Evolutionary conservation across 1,140 invertebrate species (phyloP).

Genomic region (Hypsibius dujardini): DNA sequence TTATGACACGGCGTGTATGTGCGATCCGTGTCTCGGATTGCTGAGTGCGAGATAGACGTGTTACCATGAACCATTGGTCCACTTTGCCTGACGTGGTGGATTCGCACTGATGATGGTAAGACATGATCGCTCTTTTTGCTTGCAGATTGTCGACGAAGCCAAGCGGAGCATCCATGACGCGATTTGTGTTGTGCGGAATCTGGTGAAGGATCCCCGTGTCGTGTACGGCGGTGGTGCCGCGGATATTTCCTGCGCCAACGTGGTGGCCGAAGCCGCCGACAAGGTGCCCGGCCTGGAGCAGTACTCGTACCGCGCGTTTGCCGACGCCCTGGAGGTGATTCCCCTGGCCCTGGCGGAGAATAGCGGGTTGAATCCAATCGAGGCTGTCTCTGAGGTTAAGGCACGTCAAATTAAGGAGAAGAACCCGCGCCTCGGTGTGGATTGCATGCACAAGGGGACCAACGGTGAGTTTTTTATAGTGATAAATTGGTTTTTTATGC

Average conservation of each 20-base stretch:
- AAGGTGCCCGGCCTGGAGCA: constrained; percentile 79
- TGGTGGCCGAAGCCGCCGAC: constrained; percentile 69
- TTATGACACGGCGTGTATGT: not conserved
- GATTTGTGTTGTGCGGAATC: constrained; percentile 83
- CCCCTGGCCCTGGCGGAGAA: constrained; percentile 93
- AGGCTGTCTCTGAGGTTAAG: constrained; percentile 79
- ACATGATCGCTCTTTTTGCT: constrained; percentile 18
- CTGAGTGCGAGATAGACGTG: not conserved
- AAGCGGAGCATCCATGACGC: constrained; percentile 95
- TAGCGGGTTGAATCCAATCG: constrained; percentile 75
- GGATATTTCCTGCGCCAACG: constrained; percentile 82
- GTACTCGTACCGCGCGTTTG: constrained; percentile 86
- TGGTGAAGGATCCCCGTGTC: constrained; percentile 75
- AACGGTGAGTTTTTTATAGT: constrained; percentile 38
- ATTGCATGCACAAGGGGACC: constrained; percentile 73
- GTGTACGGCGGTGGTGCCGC: constrained; percentile 94
- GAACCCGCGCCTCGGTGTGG: constrained; percentile 74
- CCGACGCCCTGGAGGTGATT: constrained; percentile 82
- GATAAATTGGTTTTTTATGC: too few species aligned
- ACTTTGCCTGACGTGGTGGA: not conserved
- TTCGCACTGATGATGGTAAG: constrained; percentile 18
- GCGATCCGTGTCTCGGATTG: not conserved
- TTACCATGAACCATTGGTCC: constrained; percentile 17
- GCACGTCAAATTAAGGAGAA: constrained; percentile 64
- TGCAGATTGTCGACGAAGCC: constrained; percentile 79